Evolutionary conservation across 2,113 vertebrate genomes (phyloP), one percentile per base, ranked within the genome.

Genomic region (Poeciliopsis prolifica): DNA sequence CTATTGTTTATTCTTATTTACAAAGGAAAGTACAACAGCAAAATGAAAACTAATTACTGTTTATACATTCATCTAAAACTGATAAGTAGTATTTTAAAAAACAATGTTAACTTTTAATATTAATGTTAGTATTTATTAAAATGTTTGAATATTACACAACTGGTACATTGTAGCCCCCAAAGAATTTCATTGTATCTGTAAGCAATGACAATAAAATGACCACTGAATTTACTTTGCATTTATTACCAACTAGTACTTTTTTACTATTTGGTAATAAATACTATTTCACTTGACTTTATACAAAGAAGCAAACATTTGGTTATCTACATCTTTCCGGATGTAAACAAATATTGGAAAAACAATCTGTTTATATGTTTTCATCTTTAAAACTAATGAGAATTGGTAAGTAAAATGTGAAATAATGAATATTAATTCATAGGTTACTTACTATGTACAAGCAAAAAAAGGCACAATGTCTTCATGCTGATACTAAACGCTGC

Each of bases 361-460:
- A n/a, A 19, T 19, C 5, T 19, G n/a, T n/a, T 22, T 7, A 24
- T 54, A 17, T 44, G 42, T 48, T 48, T 58, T n/a, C n/a, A 54
- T 24, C 22, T 58, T 58, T 58, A 58, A 58, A 58, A 58, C 22
- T 22, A 54, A 30, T 17, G 15, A 17, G 15, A 30, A 30, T 30
- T 62, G 8, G 11, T 1, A 10, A 37, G 40, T 30, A 44, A 30
- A 61, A 1, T n/a, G 22, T 4, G 5, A 40, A 19, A 62, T 1
- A 28, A 73, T 2, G 26, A 48, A 51, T 9, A 61, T 22, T 26
- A 33, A 48, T 28, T 33, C 19, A 61, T 37, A 58, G 11, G 0
- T 28, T 0, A 83, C 92, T 92, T 64, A 94, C 94, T 86, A 12
- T 81, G 79, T 61, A 89, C 70, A 11, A 92, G 35, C 37, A 89